Evolutionary conservation across 2,113 vertebrate species (phyloP).

Genomic region (Nipponia nippon): DNA sequence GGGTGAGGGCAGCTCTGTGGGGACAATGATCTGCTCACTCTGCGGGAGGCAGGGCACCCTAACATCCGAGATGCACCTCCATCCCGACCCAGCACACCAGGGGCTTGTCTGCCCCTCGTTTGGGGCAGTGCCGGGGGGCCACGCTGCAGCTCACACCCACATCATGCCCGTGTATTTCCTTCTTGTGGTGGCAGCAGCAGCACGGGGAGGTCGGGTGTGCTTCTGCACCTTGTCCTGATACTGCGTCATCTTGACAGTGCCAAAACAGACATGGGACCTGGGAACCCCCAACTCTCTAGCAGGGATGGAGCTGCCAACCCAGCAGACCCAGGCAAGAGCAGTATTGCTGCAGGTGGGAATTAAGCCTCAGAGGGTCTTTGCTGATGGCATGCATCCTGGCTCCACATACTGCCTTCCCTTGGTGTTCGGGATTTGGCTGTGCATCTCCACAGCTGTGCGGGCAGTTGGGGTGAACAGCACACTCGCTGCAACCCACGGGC

Average conservation of each 20-base stretch:
- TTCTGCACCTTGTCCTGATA: neutral
- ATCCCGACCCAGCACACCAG: neutral
- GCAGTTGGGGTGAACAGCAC: neutral
- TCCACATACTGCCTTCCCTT: fast-evolving
- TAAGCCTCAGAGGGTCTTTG: neutral
- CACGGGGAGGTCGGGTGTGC: neutral
- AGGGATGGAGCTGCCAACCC: neutral
- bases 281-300: fast-evolving
- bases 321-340: neutral
- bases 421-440: neutral
- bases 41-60: neutral
- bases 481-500: neutral
- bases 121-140: fast-evolving
- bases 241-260: neutral
- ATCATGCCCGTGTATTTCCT: fast-evolving
- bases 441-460: neutral
- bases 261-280: neutral
- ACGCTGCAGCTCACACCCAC: neutral
- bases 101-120: fast-evolving
- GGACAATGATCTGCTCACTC: neutral
- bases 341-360: neutral
- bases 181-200: neutral
- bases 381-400: neutral
- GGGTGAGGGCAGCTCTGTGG: neutral
- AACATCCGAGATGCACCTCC: fast-evolving